Evolutionary conservation across 2,797 vertebrate species (phyloP).

Genomic region (Salmo trutta): DNA sequence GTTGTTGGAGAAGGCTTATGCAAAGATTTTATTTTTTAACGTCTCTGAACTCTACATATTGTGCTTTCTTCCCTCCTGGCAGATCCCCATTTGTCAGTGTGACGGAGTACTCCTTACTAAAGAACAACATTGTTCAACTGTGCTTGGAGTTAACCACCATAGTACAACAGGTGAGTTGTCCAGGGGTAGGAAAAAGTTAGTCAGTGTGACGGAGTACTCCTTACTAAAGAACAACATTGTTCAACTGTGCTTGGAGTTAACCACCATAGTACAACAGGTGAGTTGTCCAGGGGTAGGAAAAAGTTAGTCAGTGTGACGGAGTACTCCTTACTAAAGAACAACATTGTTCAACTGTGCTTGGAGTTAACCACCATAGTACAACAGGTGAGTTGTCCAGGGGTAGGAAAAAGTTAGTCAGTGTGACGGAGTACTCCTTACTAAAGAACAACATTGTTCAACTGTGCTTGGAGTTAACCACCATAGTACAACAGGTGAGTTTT

Average conservation of each 20-base stretch:
- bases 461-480: slow-evolving; percentile 84
- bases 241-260: slow-evolving; percentile 85
- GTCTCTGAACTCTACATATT: neutral
- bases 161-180: slow-evolving; percentile 80
- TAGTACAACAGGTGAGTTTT: slow-evolving; percentile 81
- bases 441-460: slow-evolving; percentile 86
- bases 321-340: slow-evolving; percentile 84
- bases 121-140: slow-evolving; percentile 85
- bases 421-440: slow-evolving; percentile 84
- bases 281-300: slow-evolving; percentile 3
- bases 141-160: slow-evolving; percentile 85
- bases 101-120: slow-evolving; percentile 84
- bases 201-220: slow-evolving; percentile 84
- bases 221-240: slow-evolving; percentile 86
- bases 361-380: slow-evolving; percentile 86
- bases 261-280: slow-evolving; percentile 86
- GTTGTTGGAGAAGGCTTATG: neutral
- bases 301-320: slow-evolving; percentile 85
- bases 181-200: slow-evolving; percentile 38
- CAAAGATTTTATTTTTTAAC: neutral
- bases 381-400: slow-evolving; percentile 70
- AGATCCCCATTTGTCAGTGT: slow-evolving; percentile 85
- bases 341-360: slow-evolving; percentile 85
- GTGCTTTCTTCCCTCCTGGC: slow-evolving; percentile 37
- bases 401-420: slow-evolving; percentile 76